Base-by-base conservation (phyloP, 2,888 invertebrate genomes). In the Caradrina clavipalpis region DNA sequence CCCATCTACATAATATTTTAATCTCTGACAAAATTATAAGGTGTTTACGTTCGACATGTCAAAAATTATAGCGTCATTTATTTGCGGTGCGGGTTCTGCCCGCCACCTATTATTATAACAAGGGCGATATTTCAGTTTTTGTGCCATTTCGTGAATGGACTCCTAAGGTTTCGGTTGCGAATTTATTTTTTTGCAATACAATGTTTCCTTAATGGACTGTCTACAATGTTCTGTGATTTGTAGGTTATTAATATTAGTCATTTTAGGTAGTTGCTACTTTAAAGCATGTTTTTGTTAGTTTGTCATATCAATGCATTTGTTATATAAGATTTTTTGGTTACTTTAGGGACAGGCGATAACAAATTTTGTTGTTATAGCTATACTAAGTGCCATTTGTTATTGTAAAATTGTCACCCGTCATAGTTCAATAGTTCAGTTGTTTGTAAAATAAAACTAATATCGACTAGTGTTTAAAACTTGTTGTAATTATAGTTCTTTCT, bases 41-140 rank as follows among this genome's bases (percentile, higher is more conserved):
- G 91, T 94, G 92, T 92, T 94, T 94, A 91, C 87, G 90, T 90
- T 90, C 83, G 88, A 91, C 89, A 92, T 90, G 92, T 93, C 93
- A 94, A 90, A 93, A 93, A 92, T 90, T 90, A 92, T 92, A 87
- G 90, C 86, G 88, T 87, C 87, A 88, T 89, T 91, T 90, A 89
- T 92, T 92, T 91, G 90, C 86, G 88, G 89, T 87, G 82, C 87
- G 82, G 86, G 85, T 88, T 89, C 79, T 78, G 78, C 78, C 69
- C 78, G 69, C 90, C 90, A 90, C 90, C 91, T 90, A 92, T 93
- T 88, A 94, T 94, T 93, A 94, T 88, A 88, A 84, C 86, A 64
- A 85, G 84, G 73, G 82, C 83, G 84, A 89, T 89, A 88, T 89
- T 87, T 83, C 82, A 87, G 88, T 93, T 94, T 94, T 93, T 93